Conservation (phyloP, 2,797 vertebrate genomes). For the Hippopotamyrus pictus region DNA sequence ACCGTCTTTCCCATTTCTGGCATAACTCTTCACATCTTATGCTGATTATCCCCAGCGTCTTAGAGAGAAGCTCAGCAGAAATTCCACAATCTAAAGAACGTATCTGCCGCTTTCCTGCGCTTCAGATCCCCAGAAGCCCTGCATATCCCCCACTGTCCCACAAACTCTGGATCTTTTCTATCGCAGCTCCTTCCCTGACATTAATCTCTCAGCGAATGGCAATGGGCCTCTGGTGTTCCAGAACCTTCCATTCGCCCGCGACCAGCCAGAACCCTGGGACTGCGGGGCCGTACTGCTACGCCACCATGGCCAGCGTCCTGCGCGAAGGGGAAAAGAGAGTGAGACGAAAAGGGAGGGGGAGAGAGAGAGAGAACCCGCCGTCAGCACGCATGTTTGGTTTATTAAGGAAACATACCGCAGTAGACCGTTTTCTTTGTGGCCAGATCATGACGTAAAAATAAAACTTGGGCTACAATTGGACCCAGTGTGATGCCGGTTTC, state of each 20-base stretch:
- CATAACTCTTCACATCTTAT: background rate
- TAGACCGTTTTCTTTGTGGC: slow-evolving; percentile 56
- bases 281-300: background rate
- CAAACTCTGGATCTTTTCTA: background rate
- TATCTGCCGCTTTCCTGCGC: background rate
- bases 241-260: background rate
- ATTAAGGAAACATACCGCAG: slow-evolving; percentile 40
- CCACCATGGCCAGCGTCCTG: background rate
- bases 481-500: slow-evolving; percentile 54
- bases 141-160: background rate
- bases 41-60: background rate
- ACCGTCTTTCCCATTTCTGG: background rate
- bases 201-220: slow-evolving; percentile 12
- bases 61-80: background rate
- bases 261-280: background rate
- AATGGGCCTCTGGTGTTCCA: background rate
- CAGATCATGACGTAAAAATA: slow-evolving; percentile 55
- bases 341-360: background rate
- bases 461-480: slow-evolving; percentile 57
- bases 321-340: background rate
- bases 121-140: background rate
- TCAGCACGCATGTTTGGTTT: slow-evolving; percentile 44
- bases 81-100: background rate
- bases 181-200: background rate
- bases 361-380: slow-evolving; percentile 9